Percentiles rank a stretch among this genome's conserved stretches.
phyloP scores from a whole-genome alignment of 2,797 vertebrate genomes.

The Siniperca undulata region DNA sequence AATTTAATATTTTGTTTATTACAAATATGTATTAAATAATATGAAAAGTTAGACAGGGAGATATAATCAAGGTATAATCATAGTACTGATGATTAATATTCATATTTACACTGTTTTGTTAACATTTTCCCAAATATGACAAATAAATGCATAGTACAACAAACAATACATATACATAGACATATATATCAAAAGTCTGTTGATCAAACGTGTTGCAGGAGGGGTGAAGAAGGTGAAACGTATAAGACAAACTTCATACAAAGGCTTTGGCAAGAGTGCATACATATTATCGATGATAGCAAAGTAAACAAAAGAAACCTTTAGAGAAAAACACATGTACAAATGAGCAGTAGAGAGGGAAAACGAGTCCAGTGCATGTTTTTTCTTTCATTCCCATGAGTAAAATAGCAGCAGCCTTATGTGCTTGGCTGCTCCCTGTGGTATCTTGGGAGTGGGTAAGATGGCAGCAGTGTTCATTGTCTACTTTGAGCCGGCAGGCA shows the following conservation, averaged over 20 bases:
- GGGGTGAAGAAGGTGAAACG: conserved; percentile 67
- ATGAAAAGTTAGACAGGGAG: conserved; percentile 80
- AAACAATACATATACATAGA: conserved; percentile 81
- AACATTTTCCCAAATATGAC: conserved; percentile 74
- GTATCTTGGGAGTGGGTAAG: conserved; percentile 65
- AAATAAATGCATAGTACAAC: conserved; percentile 80
- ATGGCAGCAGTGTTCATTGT: conserved; percentile 67
- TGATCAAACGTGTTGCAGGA: conserved; percentile 45
- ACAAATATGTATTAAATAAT: conserved; percentile 90
- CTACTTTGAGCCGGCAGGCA: conserved; percentile 83
- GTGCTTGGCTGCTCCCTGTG: conserved; percentile 76
- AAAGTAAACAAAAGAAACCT: conserved; percentile 84
- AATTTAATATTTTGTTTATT: conserved; percentile 69
- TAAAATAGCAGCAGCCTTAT: conserved; percentile 76
- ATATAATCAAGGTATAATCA: conserved; percentile 81
- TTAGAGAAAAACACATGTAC: conserved; percentile 74
- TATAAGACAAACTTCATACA: conserved; percentile 83
- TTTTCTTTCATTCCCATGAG: conserved; percentile 76
- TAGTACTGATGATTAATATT: conserved; percentile 83
- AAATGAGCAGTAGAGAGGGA: conserved; percentile 78
- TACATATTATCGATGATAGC: conserved; percentile 76
- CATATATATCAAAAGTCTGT: conserved; percentile 41
- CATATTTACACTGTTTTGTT: conserved; percentile 78
- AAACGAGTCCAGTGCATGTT: conserved; percentile 87
- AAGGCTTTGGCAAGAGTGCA: conserved; percentile 89